Evolutionary conservation across 2,113 vertebrate genomes (phyloP).

Genomic region (Raja brachyura): DNA sequence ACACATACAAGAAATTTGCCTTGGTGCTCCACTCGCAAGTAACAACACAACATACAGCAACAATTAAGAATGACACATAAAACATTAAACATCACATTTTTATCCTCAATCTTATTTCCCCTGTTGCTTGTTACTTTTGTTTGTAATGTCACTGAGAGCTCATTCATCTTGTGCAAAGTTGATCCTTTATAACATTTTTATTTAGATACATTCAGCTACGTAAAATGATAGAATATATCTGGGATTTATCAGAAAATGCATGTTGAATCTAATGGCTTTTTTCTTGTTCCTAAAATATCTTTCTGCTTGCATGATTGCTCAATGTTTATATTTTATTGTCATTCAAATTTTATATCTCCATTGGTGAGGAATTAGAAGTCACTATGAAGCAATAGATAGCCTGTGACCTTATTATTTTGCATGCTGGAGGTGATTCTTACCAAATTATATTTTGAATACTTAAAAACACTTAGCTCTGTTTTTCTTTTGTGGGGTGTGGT

Average conservation of each 20-base stretch:
- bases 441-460: background rate
- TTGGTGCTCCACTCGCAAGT: no score
- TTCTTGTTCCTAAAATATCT: slow-evolving; percentile 10
- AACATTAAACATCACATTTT: background rate
- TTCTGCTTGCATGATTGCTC: background rate
- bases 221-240: slow-evolving; percentile 5
- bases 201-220: slow-evolving; percentile 15
- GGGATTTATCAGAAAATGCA: background rate
- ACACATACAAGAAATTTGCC: no score
- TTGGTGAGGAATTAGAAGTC: background rate
- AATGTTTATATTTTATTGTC: background rate
- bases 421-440: background rate
- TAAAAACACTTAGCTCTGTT: background rate
- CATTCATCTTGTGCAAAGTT: slow-evolving; percentile 16
- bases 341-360: background rate
- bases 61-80: no score
- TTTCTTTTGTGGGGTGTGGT: background rate
- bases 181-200: background rate
- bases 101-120: background rate
- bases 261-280: slow-evolving; percentile 5
- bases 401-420: background rate
- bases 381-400: background rate
- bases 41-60: no score
- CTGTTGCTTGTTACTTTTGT: background rate
- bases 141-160: background rate